Evolutionary conservation across 2,888 invertebrate genomes (phyloP).

Genomic region (Leptarthrus brevirostris): DNA sequence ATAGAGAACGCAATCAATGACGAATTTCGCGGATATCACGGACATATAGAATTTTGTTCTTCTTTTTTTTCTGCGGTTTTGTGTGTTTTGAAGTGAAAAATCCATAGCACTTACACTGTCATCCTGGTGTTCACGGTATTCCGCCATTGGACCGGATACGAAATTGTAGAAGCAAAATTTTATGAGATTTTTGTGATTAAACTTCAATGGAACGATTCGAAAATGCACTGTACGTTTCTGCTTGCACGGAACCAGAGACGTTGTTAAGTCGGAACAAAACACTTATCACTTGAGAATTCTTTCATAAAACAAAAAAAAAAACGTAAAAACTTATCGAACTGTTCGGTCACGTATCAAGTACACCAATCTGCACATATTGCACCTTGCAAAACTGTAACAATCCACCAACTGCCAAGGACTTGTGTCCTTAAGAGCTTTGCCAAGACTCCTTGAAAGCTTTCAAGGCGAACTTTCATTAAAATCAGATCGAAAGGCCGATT

Average conservation of each 20-base stretch:
- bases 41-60: not conserved
- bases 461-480: constrained; percentile 14
- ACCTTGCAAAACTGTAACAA: constrained; percentile 31
- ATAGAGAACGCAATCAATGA: constrained; percentile 2
- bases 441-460: constrained; percentile 25
- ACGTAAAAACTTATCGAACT: constrained; percentile 4
- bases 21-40: not conserved
- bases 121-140: constrained; percentile 35
- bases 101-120: constrained; percentile 35
- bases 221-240: not conserved
- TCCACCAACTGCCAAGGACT: constrained; percentile 33
- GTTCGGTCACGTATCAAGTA: constrained; percentile 6
- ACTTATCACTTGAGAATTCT: not conserved
- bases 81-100: not conserved
- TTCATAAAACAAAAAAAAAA: not conserved
- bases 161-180: not conserved
- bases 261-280: not conserved
- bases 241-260: not conserved
- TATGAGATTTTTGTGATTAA: not conserved
- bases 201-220: not conserved
- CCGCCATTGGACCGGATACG: constrained; percentile 30
- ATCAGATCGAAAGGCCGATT: not conserved
- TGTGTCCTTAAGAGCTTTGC: constrained; percentile 18
- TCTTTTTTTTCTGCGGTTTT: no score
- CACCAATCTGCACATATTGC: constrained; percentile 41